These are phyloP conservation scores for Drosophila merina DNA, from an alignment of 2,888 invertebrate genomes.

Conservation along the genomic window DNA sequence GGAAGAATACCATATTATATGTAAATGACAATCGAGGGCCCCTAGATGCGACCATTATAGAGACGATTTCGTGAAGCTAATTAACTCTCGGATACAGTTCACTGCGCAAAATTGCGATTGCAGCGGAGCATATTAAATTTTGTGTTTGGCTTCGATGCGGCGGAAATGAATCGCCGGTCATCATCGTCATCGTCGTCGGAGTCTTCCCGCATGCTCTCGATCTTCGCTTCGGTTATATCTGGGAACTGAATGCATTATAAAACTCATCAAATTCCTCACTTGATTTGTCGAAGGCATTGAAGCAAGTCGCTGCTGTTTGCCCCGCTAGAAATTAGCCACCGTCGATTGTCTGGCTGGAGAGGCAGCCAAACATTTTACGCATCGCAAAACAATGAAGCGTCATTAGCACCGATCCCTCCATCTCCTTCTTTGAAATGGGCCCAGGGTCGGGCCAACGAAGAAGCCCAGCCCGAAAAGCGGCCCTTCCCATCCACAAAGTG, in stretches of 20 bases:
- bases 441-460: constrained; percentile 37
- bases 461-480: constrained; percentile 40
- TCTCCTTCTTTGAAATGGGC: constrained; percentile 22
- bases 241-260: constrained; percentile 35
- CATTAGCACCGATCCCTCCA: constrained; percentile 62
- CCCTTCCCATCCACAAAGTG: constrained; percentile 46
- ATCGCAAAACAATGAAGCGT: constrained; percentile 72
- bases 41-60: constrained; percentile 39
- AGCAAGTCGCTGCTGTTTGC: constrained; percentile 55
- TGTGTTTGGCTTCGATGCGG: constrained; percentile 43
- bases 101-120: constrained; percentile 67
- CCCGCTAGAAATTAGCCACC: constrained; percentile 47
- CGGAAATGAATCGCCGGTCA: constrained; percentile 74
- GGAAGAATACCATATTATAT: constrained; percentile 6
- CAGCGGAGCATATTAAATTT: constrained; percentile 55
- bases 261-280: constrained; percentile 20
- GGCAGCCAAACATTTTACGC: constrained; percentile 64
- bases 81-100: constrained; percentile 78
- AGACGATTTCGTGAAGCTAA: constrained; percentile 70
- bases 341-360: constrained; percentile 8
- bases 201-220: constrained; percentile 60
- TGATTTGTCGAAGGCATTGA: constrained; percentile 58
- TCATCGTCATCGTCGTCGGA: constrained; percentile 22
- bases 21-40: constrained; percentile 27
- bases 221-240: constrained; percentile 44